phyloP scores from a whole-genome alignment of 2,888 invertebrate genomes.

The Eupeodes latifasciatus region DNA sequence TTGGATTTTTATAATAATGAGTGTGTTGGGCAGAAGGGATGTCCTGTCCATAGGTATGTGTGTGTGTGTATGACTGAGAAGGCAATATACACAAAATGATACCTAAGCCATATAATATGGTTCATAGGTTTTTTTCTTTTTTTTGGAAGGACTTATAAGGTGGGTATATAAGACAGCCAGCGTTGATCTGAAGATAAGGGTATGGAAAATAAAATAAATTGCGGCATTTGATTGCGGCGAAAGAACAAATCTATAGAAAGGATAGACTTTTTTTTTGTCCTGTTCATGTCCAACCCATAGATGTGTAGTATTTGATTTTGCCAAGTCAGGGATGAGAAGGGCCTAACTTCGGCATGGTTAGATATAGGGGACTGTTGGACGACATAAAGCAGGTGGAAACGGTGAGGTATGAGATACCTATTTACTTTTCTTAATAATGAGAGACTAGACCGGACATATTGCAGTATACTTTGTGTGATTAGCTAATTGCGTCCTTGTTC shows the following conservation, averaged over 20 bases:
- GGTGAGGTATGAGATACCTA: background rate
- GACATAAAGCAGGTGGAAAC: background rate
- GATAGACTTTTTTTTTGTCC: background rate
- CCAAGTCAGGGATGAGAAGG: constrained; percentile 31
- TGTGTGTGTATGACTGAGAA: background rate
- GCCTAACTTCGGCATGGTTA: background rate
- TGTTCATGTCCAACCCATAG: background rate
- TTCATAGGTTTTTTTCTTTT: constrained; percentile 21
- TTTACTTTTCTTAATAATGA: constrained; percentile 15
- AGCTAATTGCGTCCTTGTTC: constrained; percentile 63
- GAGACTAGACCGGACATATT: constrained; percentile 28
- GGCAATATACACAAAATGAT: constrained; percentile 50
- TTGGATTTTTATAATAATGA: constrained; percentile 58
- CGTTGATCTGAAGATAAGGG: constrained; percentile 13
- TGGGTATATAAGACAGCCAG: background rate
- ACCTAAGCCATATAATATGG: constrained; percentile 36
- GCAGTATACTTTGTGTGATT: constrained; percentile 62
- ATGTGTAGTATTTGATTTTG: constrained; percentile 26
- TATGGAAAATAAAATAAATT: constrained; percentile 60
- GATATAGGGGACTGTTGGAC: background rate
- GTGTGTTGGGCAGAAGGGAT: constrained; percentile 35
- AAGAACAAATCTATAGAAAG: constrained; percentile 27
- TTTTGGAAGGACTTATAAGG: background rate
- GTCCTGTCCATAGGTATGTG: background rate
- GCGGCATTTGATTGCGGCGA: constrained; percentile 63